phyloP scores from a whole-genome alignment of 2,797 vertebrate genomes.

The Oryzias sinensis region DNA sequence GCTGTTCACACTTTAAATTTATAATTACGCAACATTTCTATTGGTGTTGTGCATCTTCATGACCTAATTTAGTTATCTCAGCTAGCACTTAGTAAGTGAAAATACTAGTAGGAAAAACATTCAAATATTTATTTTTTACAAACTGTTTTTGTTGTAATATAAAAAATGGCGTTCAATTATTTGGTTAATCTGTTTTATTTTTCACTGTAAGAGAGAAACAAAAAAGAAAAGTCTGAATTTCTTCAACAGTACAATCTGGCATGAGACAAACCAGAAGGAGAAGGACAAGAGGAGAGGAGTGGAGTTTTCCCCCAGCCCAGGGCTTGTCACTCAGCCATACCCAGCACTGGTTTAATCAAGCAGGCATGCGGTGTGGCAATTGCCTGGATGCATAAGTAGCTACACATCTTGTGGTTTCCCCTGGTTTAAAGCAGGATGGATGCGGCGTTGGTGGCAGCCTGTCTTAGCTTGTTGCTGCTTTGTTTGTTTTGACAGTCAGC shows the following conservation, averaged over 20 bases:
- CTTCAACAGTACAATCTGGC: constrained; percentile 22
- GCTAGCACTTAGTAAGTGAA: constrained; percentile 33
- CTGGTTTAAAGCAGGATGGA: constrained; percentile 70
- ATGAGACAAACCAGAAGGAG: constrained; percentile 21
- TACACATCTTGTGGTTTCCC: constrained; percentile 69
- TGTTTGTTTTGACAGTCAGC: constrained; percentile 79
- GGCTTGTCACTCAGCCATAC: constrained; percentile 55
- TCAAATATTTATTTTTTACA: neutral
- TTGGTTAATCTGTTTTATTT: too few relatives aligned
- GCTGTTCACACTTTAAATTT: constrained; percentile 48
- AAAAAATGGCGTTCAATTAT: too few relatives aligned
- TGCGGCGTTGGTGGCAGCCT: constrained; percentile 73
- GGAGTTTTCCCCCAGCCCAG: constrained; percentile 32
- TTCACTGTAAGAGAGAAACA: too few relatives aligned
- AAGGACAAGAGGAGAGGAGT: constrained; percentile 17
- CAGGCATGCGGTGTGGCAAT: constrained; percentile 70
- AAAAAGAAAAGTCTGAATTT: constrained; percentile 2
- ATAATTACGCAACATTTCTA: constrained; percentile 38
- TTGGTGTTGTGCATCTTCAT: constrained; percentile 40
- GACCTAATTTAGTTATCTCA: constrained; percentile 39
- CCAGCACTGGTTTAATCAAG: constrained; percentile 64
- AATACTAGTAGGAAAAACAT: constrained; percentile 38
- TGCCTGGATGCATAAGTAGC: constrained; percentile 59
- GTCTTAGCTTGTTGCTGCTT: constrained; percentile 71
- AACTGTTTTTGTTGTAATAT: too few relatives aligned